A percentile compares a stretch with the other conserved stretches of the same genome.
Evolutionary conservation across 2,888 invertebrate genomes (phyloP).

Genomic region (Caenorhabditis imperialis): DNA sequence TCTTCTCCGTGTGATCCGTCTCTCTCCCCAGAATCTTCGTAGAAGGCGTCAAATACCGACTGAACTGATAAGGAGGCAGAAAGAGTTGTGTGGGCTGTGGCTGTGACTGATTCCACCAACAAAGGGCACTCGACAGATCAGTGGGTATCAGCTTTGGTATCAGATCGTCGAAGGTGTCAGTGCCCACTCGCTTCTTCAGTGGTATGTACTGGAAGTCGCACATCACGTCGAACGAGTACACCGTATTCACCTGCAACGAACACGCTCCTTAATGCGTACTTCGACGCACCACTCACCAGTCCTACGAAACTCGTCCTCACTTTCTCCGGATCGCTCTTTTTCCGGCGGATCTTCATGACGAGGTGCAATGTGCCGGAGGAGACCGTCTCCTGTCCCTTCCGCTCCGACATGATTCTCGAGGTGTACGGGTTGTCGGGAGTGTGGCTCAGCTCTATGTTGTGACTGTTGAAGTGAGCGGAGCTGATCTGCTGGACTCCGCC

Average conservation of each 20-base stretch:
- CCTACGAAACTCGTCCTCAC: constrained; percentile 59
- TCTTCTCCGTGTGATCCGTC: constrained; percentile 64
- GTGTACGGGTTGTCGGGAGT: constrained; percentile 73
- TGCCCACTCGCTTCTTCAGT: constrained; percentile 78
- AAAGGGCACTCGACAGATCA: constrained; percentile 62
- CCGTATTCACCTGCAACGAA: constrained; percentile 62
- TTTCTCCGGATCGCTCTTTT: constrained; percentile 56
- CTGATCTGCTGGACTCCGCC: constrained; percentile 71
- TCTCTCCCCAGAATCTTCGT: constrained; percentile 68
- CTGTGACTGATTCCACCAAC: constrained; percentile 60
- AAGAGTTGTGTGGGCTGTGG: constrained; percentile 64
- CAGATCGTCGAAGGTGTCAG: constrained; percentile 57
- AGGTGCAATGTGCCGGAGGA: constrained; percentile 70
- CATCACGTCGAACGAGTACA: constrained; percentile 79
- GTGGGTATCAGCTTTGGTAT: constrained; percentile 69
- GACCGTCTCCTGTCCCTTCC: constrained; percentile 57
- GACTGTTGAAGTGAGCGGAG: constrained; percentile 59
- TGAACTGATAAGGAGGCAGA: constrained; percentile 75
- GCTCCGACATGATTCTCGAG: constrained; percentile 77
- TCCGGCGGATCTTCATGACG: constrained; percentile 66
- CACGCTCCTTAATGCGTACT: too few relatives aligned
- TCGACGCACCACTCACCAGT: constrained; percentile 59
- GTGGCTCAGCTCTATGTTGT: constrained; percentile 67
- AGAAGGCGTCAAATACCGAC: constrained; percentile 72
- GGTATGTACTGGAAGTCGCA: constrained; percentile 95